Conservation (phyloP, 2,797 vertebrate genomes). For the Adelosebastes latens region DNA sequence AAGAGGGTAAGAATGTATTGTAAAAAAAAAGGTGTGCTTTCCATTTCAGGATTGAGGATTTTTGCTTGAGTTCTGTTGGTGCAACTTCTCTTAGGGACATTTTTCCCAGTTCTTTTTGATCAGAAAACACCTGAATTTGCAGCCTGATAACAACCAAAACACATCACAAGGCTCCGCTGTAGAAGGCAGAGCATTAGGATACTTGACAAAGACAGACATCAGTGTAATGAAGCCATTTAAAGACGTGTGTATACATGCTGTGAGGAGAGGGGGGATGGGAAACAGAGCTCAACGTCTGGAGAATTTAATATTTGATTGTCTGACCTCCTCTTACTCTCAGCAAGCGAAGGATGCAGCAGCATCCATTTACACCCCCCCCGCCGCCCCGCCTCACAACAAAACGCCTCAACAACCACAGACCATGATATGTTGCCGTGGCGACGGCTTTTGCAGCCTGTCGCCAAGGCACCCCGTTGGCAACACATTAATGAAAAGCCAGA, state of each 20-base stretch:
- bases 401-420: constrained; percentile 40
- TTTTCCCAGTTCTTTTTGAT: not conserved
- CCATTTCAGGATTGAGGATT: not conserved
- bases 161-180: not conserved
- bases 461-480: constrained; percentile 53
- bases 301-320: constrained; percentile 54
- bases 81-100: not conserved
- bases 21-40: not conserved
- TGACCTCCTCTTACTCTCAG: constrained; percentile 12
- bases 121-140: not conserved
- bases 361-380: constrained; percentile 26
- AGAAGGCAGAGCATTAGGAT: not conserved
- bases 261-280: not conserved
- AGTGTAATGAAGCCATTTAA: not conserved
- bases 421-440: constrained; percentile 62
- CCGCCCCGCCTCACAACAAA: not conserved
- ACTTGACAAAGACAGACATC: not conserved
- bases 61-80: not conserved
- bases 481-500: constrained; percentile 55
- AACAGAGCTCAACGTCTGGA: not conserved
- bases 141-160: not conserved
- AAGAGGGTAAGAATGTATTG: not conserved
- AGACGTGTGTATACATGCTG: not conserved
- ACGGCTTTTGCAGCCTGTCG: constrained; percentile 63
- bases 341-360: constrained; percentile 21